Conservation (phyloP, 2,888 invertebrate genomes). For the Callyntrura sp. region DNA sequence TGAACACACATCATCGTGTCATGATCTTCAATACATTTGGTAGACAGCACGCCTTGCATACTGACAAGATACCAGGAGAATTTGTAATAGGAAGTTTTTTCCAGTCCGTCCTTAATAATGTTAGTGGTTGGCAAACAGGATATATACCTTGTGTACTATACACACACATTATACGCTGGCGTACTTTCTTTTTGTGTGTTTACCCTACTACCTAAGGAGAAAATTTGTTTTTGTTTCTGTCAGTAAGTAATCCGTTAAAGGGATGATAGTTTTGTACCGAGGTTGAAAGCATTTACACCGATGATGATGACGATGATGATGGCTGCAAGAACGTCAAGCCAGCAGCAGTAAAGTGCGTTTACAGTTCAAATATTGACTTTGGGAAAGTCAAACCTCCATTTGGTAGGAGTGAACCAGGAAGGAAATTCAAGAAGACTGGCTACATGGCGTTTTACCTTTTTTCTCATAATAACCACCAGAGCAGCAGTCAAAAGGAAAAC, state of each 20-base stretch:
- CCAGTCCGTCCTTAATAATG: background rate
- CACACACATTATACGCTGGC: background rate
- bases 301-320: constrained; percentile 22
- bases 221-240: constrained; percentile 57
- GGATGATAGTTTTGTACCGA: constrained; percentile 57
- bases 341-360: constrained; percentile 61
- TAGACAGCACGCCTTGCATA: constrained; percentile 25
- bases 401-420: constrained; percentile 37
- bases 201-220: background rate
- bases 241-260: constrained; percentile 72
- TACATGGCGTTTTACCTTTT: background rate
- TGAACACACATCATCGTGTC: constrained; percentile 6
- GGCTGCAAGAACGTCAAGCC: constrained; percentile 37
- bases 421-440: constrained; percentile 14
- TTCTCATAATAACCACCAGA: background rate
- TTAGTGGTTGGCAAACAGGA: background rate
- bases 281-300: constrained; percentile 69
- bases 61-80: background rate
- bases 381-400: constrained; percentile 65
- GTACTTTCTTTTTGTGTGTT: constrained; percentile 11
- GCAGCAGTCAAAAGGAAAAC: background rate
- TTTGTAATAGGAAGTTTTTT: too few species aligned
- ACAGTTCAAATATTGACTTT: constrained; percentile 74
- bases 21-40: background rate
- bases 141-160: background rate